Percentiles rank a stretch among this genome's conserved stretches.
Evolutionary conservation across 2,797 vertebrate genomes (phyloP).

Genomic region (Leptodactylus fallax): DNA sequence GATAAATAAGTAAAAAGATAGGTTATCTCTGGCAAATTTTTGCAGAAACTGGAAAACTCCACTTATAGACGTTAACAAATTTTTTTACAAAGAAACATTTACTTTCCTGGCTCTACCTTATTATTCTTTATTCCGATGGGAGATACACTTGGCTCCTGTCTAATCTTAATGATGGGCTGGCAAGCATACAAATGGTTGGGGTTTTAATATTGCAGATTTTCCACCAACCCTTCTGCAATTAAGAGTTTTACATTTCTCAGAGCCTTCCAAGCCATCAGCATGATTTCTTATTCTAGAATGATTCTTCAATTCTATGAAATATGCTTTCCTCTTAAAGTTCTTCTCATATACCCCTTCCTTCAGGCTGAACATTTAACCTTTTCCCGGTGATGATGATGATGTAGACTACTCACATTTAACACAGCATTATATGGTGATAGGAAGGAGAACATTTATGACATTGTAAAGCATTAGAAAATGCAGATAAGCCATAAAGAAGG

Average conservation of each 20-base stretch:
- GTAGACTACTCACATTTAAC: background rate
- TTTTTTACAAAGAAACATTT: too few relatives aligned
- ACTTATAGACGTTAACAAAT: too few relatives aligned
- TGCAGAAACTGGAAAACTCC: too few relatives aligned
- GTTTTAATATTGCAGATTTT: constrained; percentile 10
- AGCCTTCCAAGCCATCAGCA: background rate
- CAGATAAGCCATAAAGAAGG: constrained; percentile 6
- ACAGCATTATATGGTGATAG: background rate
- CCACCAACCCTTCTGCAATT: constrained; percentile 20
- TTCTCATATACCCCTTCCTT: constrained; percentile 25
- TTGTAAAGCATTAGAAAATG: constrained; percentile 24
- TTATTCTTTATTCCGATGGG: too few relatives aligned
- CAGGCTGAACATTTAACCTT: constrained; percentile 31
- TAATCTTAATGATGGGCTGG: background rate
- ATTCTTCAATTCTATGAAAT: constrained; percentile 8
- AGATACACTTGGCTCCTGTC: background rate
- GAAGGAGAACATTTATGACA: constrained; percentile 18
- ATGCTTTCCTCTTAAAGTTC: constrained; percentile 22
- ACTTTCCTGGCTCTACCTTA: too few relatives aligned
- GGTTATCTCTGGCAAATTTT: too few relatives aligned
- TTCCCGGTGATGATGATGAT: constrained; percentile 32
- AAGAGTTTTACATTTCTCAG: background rate
- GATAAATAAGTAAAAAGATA: too few relatives aligned
- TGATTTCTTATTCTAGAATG: constrained; percentile 32
- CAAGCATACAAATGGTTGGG: background rate